Base-by-base conservation (phyloP, 1,140 invertebrate species). In the Meloidogyne hapla region DNA sequence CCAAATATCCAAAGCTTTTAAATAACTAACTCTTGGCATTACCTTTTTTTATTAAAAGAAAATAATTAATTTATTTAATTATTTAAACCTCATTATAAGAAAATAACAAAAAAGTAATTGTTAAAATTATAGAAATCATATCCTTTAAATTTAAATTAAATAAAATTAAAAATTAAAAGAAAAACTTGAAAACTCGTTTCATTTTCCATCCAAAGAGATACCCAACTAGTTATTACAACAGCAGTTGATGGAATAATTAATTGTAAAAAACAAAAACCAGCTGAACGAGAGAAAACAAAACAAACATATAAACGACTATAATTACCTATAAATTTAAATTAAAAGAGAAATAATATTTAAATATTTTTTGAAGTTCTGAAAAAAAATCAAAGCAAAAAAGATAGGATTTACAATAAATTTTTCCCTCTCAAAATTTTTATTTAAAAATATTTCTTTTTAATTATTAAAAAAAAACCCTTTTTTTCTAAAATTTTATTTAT, bases 101-200 rank as follows among this genome's bases (percentile, higher is more conserved):
- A 80, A 95, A 97, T 93, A 98, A 96, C 83, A 98, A 92, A 79
- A 95, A 98, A 83, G 95, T 97, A 94, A 98, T 97, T 85, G 95
- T 97, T 89, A 97, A 92, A 66, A 75, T 65, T 40, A 85, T 93
- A 89, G 84, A 96, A 89, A 95, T 97, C 87, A 96, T 95, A 87
- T 95, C 94, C 87, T 97, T 90, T 83, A 94, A 75, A 42, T 13
- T 28, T 9, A 33, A 65, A 48, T 12, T 21, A 75, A 69, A n/a
- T n/a, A 33, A 40, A 61, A 64, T 12, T 3, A 40, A 74, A n/a
- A 65, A 77, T 21, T 26, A 2, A 28, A n/a, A n/a, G n/a, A n/a
- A 26, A 15, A 40, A 62, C 83, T 76, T 85, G 83, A 62, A 86
- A 86, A 21, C 67, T 65, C 10, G 84, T 86, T 69, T 86, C 85